These are phyloP conservation scores for Epinotia bilunana DNA, from an alignment of 2,888 invertebrate species.

Conservation along the genomic window DNA sequence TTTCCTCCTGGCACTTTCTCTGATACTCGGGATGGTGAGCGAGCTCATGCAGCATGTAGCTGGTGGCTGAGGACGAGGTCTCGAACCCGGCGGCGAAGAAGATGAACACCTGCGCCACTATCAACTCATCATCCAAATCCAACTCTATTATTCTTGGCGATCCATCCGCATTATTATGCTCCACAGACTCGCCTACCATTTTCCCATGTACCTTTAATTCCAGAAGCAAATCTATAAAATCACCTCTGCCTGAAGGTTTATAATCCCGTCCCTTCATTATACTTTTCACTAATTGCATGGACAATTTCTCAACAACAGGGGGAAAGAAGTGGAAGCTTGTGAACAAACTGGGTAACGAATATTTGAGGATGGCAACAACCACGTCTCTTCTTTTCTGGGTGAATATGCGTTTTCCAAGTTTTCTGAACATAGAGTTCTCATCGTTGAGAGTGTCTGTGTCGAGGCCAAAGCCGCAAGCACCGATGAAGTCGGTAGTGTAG, in stretches of 20 bases:
- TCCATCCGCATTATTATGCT: conserved; percentile 42
- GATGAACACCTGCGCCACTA: conserved; percentile 47
- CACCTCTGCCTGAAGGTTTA: conserved; percentile 43
- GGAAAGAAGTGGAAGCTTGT: not conserved
- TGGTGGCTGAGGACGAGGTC: conserved; percentile 56
- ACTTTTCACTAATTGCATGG: conserved; percentile 34
- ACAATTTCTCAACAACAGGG: not conserved
- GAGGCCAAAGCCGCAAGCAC: conserved; percentile 48
- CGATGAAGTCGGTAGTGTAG: conserved; percentile 48
- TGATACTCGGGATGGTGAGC: conserved; percentile 48
- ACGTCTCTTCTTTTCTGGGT: conserved; percentile 34
- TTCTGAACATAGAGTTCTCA: conserved; percentile 44
- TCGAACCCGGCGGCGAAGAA: conserved; percentile 58
- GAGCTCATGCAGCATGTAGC: conserved; percentile 54
- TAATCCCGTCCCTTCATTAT: conserved; percentile 44
- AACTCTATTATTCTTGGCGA: conserved; percentile 22
- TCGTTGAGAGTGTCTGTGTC: conserved; percentile 46
- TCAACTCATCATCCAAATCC: conserved; percentile 36
- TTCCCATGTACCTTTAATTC: conserved; percentile 44
- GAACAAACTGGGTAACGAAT: conserved; percentile 10
- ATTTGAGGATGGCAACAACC: conserved; percentile 19
- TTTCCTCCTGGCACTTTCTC: conserved; percentile 35
- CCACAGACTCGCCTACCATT: conserved; percentile 48
- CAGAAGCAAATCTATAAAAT: conserved; percentile 48
- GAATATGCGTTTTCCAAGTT: conserved; percentile 46